phyloP scores from a whole-genome alignment of 2,113 vertebrate species.

The Atrichornis clamosus region DNA sequence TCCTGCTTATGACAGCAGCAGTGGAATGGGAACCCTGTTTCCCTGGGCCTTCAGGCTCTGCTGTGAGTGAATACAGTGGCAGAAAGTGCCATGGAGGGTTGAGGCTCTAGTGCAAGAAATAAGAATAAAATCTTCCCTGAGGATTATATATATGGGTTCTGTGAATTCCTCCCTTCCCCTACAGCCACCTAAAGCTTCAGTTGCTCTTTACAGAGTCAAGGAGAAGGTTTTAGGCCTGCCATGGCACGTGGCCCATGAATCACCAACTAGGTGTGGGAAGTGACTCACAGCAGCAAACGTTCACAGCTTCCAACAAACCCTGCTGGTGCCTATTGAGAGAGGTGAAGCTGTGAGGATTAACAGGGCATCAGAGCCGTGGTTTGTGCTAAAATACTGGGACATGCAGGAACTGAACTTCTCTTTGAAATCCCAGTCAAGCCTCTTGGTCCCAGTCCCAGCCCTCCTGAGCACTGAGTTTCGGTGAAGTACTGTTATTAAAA shows the following conservation, averaged over 20 bases:
- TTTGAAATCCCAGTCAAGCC: not conserved
- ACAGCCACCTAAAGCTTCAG: not conserved
- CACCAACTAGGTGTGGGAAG: not conserved
- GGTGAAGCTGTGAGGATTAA: not conserved
- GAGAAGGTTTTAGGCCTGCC: not conserved
- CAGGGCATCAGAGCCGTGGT: not conserved
- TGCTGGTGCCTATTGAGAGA: not conserved
- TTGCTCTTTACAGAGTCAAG: not conserved
- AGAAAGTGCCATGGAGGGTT: not conserved
- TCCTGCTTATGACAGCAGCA: not conserved
- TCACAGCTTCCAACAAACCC: not conserved
- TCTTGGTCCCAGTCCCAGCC: not conserved
- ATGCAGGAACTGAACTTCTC: not conserved
- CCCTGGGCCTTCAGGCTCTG: not conserved
- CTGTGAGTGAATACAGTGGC: not conserved
- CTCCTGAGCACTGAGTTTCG: not conserved
- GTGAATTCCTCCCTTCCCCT: not conserved
- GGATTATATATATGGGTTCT: not conserved
- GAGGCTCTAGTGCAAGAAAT: not conserved
- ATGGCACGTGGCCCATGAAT: not conserved
- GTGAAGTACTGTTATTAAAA: not conserved
- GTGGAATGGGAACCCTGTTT: not conserved
- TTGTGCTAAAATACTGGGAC: not conserved
- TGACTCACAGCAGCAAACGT: not conserved
- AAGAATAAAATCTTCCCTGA: not conserved